Evolutionary conservation across 2,888 invertebrate genomes (phyloP), one percentile per base, ranked within the genome.

Genomic region (Cantharis rufa): DNA sequence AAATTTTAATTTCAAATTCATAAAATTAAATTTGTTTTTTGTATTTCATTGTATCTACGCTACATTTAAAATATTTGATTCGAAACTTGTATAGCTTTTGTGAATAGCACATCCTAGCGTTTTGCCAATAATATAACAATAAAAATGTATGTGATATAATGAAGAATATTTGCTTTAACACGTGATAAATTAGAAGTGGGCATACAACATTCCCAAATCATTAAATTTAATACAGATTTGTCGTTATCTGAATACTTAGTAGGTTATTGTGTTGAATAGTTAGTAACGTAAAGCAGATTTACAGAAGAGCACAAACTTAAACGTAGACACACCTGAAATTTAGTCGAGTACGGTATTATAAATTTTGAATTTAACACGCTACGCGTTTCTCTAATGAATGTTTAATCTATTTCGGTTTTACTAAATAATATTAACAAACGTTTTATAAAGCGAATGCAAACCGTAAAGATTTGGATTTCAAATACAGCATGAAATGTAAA

Each of bases 351-450:
- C 63, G 62, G 18, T 62, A 48, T 62, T 62, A 74, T 21, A 74
- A 70, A 74, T 63, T 68, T 28, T 13, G 68, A 62, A 73, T 24
- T 28, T 24, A 73, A 27, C 69, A 69, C 70, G 73, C 68, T 68
- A 72, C 68, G 24, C 48, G 72, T 62, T 72, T 66, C 15, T 15
- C 69, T 73, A 73, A 73, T 70, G 70, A 70, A 74, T 70, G 74
- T 69, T 48, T 74, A 70, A 74, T 75, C 62, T 66, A 27, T 70
- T 48, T 68, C 61, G 63, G 64, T 73, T 76, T 61, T 72, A 69
- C 28, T 68, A 70, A 71, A 76, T 68, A 75, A 71, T 72, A 75
- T 74, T 72, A 61, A 66, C 70, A 69, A 70, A 78, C 72, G 74
- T 71, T 74, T 71, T 71, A 71, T 76, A 70, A 78, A 74, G 71